Base-by-base conservation (phyloP, 2,797 vertebrate species). In the Hypotaenidia philippensis region DNA sequence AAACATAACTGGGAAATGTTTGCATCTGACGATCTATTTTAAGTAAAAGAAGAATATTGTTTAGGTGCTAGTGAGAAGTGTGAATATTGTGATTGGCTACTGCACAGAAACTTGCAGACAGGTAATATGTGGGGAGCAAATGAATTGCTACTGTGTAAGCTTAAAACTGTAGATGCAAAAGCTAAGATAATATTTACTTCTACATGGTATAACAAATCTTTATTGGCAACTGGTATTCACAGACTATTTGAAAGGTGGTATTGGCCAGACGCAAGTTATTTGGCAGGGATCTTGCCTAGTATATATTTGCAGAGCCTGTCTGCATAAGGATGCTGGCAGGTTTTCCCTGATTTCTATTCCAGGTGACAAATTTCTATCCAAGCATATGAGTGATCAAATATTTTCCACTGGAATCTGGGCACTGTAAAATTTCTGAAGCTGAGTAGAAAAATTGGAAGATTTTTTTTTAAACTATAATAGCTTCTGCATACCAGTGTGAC, bases 321-420 rank as follows among this genome's bases (percentile, higher is more conserved):
- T 98, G 97, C 87, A 90, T 95, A 97, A 97, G 88, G 98, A 98
- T 97, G 97, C 98, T 98, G 98, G 98, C 98, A 96, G 40, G n/a
- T 92, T 96, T 88, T 89, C 95, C 72, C 66, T 98, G 97, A 98
- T 98, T 98, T 98, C 98, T 98, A 97, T 98, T 98, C 98, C 98
- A 98, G 98, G 98, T 98, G 97, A 98, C 97, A 97, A 92, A 97
- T 96, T 98, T 97, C 96, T 97, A 6, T 98, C 97, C 98, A 98
- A 97, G 95, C 94, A 57, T 98, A 96, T 40, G 93, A 98, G 94
- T 98, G 98, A 98, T 97, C 97, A 97, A 97, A 98, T 98, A 97
- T 97, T 98, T 98, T 98, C 98, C 98, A 97, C 89, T 98, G 98
- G 98, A 98, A 98, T 98, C 97, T 97, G 97, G 97, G 97, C 98